Evolutionary conservation across 2,113 vertebrate species (phyloP), one percentile per base, ranked within the genome.

Genomic region (Corythornis madagascariensis): DNA sequence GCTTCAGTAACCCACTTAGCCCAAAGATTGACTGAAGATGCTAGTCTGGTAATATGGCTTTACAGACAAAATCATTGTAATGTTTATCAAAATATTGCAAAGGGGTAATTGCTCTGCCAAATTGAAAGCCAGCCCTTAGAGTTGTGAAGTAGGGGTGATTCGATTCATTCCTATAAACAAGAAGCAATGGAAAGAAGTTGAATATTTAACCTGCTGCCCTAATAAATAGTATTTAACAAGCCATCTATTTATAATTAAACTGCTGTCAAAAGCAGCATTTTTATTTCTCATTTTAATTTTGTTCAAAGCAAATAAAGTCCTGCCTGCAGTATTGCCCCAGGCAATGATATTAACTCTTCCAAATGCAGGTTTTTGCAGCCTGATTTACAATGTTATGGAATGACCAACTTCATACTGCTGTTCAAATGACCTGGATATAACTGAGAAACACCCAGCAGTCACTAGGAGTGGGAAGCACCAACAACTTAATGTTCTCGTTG

Each of bases 261-360:
- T 71, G 87, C 75, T 94, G 87, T 95, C 92, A 91, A 74, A 70
- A 80, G 12, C 82, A 48, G 82, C 15, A 1, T 31, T 89, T 91
- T 86, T 78, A 70, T 91, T 95, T 53, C 84, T 86, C 45, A 0
- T 89, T 93, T 92, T 73, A 70, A 83, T 93, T 57, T 83, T 47
- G 60, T 93, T 95, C 87, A 83, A 92, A 94, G 94, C 78, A 91
- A 93, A 93, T 25, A 31, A 80, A 94, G 47, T 47, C 20, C 12
- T 63, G 81, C 56, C 81, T 90, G 70, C 0, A 1, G 74, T 50
- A 48, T 26, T n/a, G 91, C 92, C 82, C 67, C 6, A 31, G 60
- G 94, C 92, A 88, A 7, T 60, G 87, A 86, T 64, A 60, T 42
- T 16, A 35, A 6, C 82, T 52, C 64, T 16, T 89, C 91, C 72